A percentile compares a stretch with the other conserved stretches of the same genome.
Evolutionary conservation across 2,797 vertebrate species (phyloP).

Genomic region (Chloroceryle amazona): DNA sequence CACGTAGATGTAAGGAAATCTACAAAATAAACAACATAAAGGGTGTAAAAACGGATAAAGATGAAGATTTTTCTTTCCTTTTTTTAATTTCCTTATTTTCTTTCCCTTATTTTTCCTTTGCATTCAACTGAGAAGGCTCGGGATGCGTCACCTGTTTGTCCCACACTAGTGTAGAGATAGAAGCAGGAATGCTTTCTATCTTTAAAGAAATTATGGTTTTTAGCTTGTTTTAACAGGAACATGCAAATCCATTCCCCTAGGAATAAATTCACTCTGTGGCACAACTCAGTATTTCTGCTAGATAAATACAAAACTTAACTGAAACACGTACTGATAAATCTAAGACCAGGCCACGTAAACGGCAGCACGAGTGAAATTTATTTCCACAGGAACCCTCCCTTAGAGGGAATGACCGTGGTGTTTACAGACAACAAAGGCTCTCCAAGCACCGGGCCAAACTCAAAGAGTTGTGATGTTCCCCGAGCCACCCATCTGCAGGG

Average conservation of each 20-base stretch:
- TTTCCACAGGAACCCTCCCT: neutral
- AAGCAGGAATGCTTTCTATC: neutral
- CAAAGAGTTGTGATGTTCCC: neutral
- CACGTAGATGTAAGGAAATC: fast-evolving
- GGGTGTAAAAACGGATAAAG: neutral
- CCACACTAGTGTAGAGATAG: neutral
- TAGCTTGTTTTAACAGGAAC: neutral
- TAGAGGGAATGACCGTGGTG: neutral
- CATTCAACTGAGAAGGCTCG: neutral
- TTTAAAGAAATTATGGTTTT: neutral
- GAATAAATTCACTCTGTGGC: neutral
- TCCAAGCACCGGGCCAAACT: neutral
- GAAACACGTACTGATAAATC: neutral
- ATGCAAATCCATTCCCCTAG: neutral
- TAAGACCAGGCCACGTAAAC: neutral
- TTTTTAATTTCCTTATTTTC: neutral
- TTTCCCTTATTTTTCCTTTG: neutral
- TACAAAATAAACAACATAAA: neutral
- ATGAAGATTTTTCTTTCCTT: neutral
- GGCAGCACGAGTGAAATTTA: neutral
- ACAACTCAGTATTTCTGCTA: neutral
- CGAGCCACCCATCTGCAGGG: neutral
- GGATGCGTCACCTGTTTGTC: neutral
- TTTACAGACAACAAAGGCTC: neutral
- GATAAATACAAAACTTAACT: neutral